phyloP scores from a whole-genome alignment of 1,140 invertebrate genomes.

The Phortica variegata region DNA sequence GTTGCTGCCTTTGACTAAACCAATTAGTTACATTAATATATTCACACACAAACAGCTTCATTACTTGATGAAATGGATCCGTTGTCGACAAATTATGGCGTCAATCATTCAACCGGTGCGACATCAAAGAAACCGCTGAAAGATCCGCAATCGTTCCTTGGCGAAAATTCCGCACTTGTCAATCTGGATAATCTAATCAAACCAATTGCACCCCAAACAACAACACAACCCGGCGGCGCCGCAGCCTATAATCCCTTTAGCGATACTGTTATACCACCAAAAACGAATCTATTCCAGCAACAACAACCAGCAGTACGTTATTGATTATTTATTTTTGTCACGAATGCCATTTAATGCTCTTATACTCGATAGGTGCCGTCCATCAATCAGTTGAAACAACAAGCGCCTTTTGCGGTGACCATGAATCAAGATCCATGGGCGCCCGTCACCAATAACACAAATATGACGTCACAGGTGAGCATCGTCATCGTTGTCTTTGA shows the following conservation, averaged over 20 bases:
- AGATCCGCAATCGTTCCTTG: conserved; percentile 89
- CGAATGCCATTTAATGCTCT: not conserved
- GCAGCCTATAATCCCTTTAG: conserved; percentile 56
- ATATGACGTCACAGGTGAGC: conserved; percentile 45
- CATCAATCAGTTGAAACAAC: conserved; percentile 62
- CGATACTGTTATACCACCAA: conserved; percentile 51
- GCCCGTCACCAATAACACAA: conserved; percentile 43
- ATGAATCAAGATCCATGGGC: conserved; percentile 58
- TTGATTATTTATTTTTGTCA: not conserved
- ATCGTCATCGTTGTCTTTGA: not conserved
- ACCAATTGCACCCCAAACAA: conserved; percentile 52
- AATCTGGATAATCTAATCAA: conserved; percentile 94
- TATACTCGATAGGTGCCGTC: conserved; percentile 51
- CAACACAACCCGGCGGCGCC: conserved; percentile 27
- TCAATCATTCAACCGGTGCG: conserved; percentile 43
- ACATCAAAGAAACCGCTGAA: conserved; percentile 66
- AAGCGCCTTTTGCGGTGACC: conserved; percentile 56
- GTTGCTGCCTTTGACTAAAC: not conserved
- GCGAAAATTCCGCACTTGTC: conserved; percentile 90
- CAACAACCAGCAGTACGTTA: conserved; percentile 54
- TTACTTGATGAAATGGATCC: conserved; percentile 55
- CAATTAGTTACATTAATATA: not conserved
- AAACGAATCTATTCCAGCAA: conserved; percentile 58
- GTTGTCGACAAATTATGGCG: conserved; percentile 38
- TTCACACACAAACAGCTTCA: conserved; percentile 26